Evolutionary conservation across 2,797 vertebrate genomes (phyloP).

Genomic region (Esox masquinongy): DNA sequence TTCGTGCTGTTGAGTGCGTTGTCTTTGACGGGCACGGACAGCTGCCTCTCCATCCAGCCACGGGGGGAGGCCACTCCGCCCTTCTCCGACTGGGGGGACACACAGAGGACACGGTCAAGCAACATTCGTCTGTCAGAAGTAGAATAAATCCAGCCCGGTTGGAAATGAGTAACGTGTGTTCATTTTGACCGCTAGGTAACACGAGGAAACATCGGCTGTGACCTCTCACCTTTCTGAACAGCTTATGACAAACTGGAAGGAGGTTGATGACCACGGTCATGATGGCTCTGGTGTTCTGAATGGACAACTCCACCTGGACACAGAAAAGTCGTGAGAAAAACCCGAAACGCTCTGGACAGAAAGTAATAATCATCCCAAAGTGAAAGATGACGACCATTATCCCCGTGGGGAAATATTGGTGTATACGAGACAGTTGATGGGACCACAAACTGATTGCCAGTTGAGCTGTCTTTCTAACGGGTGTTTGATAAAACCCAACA

Average conservation of each 20-base stretch:
- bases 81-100: constrained; percentile 71
- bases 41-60: constrained; percentile 83
- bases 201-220: constrained; percentile 2
- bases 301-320: constrained; percentile 88
- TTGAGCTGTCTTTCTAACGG: neutral
- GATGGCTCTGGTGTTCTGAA: constrained; percentile 85
- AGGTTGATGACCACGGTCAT: constrained; percentile 82
- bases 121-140: neutral
- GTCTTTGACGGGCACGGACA: constrained; percentile 73
- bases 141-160: neutral
- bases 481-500: neutral
- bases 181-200: neutral
- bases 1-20: constrained; percentile 75
- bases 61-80: constrained; percentile 79
- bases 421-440: neutral
- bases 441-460: neutral
- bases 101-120: neutral
- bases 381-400: neutral
- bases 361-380: neutral
- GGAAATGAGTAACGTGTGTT: neutral
- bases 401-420: neutral
- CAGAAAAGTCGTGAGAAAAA: neutral
- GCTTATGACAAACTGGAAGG: constrained; percentile 86
- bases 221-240: constrained; percentile 82
- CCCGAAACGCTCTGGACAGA: neutral